Evolutionary conservation across 2,797 vertebrate genomes (phyloP).

Genomic region (Peromyscus aztecus): DNA sequence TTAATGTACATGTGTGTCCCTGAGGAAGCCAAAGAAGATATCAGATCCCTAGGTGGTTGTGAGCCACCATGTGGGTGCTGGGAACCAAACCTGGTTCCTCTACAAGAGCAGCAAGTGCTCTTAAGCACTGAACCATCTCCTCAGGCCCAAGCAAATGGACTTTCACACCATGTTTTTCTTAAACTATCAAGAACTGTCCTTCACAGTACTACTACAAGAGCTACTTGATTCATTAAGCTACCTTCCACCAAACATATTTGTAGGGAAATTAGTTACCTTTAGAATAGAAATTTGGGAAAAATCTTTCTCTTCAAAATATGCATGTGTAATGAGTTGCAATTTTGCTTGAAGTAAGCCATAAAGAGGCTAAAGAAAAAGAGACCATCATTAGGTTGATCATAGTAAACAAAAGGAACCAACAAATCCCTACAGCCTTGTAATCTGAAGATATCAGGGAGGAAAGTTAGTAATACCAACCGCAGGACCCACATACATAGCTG

Average conservation of each 20-base stretch:
- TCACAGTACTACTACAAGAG: neutral
- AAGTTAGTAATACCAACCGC: neutral
- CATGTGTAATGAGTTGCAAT: constrained; percentile 98
- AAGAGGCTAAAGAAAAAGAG: constrained; percentile 90
- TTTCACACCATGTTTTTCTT: constrained; percentile 44
- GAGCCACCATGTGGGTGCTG: neutral
- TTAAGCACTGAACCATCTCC: neutral
- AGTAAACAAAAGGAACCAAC: neutral
- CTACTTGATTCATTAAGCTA: constrained; percentile 23
- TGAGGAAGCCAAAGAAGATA: neutral
- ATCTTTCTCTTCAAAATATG: constrained; percentile 99
- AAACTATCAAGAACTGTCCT: neutral
- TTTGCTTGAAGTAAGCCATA: constrained; percentile 98
- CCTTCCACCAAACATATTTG: constrained; percentile 8
- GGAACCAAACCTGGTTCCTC: neutral
- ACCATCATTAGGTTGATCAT: constrained; percentile 39
- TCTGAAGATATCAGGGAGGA: neutral
- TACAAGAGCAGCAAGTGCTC: neutral
- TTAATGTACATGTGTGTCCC: neutral
- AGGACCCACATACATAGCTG: neutral
- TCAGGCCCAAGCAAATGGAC: neutral
- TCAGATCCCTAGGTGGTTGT: neutral
- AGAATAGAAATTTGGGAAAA: constrained; percentile 99
- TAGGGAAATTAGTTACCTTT: constrained; percentile 90
- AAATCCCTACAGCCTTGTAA: constrained; percentile 23